A percentile compares a stretch with the other conserved stretches of the same genome.
phyloP scores from a whole-genome alignment of 2,113 vertebrate genomes.

The Chaetodon auriga region DNA sequence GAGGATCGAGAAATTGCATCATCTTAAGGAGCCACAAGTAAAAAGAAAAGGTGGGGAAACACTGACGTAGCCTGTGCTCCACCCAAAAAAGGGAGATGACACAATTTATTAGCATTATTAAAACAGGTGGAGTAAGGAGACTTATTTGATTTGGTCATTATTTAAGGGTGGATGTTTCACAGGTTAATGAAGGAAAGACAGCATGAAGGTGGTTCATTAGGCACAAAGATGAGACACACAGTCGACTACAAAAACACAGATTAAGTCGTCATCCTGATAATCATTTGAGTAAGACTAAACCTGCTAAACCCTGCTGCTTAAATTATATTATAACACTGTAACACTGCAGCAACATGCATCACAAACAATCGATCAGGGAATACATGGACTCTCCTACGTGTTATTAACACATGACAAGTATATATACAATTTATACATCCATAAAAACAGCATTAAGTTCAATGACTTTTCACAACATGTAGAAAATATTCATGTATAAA shows the following conservation, averaged over 20 bases:
- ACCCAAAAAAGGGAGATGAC: slow-evolving; percentile 18
- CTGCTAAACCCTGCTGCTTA: slow-evolving; percentile 54
- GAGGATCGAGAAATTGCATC: not conserved
- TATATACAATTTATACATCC: slow-evolving; percentile 82
- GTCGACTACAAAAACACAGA: slow-evolving; percentile 1
- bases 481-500: slow-evolving; percentile 53
- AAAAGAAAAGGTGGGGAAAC: not conserved
- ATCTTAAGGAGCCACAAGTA: not conserved
- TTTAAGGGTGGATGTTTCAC: slow-evolving; percentile 15
- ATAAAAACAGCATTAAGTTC: slow-evolving; percentile 56
- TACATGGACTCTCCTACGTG: slow-evolving; percentile 35
- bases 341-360: slow-evolving; percentile 37
- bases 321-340: slow-evolving; percentile 46
- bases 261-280: not conserved
- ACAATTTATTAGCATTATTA: slow-evolving; percentile 58
- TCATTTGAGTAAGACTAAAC: slow-evolving; percentile 22
- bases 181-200: slow-evolving; percentile 22
- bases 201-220: slow-evolving; percentile 30
- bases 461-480: slow-evolving; percentile 56
- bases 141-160: not conserved
- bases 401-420: slow-evolving; percentile 59
- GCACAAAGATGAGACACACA: slow-evolving; percentile 31
- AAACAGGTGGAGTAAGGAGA: slow-evolving; percentile 25
- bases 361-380: slow-evolving; percentile 43
- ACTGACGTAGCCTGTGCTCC: not conserved